A percentile compares a stretch with the other conserved stretches of the same genome.
Evolutionary conservation across 2,888 invertebrate genomes (phyloP).

Genomic region (Parnassius apollo): DNA sequence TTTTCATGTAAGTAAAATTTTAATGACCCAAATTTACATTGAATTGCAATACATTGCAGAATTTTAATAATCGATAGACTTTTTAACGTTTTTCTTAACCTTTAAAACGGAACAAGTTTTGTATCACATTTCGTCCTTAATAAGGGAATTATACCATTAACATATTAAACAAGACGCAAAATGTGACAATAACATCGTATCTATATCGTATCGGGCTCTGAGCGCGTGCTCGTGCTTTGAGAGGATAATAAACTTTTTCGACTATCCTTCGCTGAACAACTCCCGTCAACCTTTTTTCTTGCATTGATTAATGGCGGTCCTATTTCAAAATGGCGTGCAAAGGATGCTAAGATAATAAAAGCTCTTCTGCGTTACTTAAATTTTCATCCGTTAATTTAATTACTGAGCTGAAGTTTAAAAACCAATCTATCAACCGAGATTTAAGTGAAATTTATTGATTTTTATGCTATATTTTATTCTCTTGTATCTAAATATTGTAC

Average conservation of each 20-base stretch:
- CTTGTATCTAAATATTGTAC: too few relatives aligned
- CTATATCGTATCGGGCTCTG: constrained; percentile 21
- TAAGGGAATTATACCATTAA: neutral
- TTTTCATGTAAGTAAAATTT: too few relatives aligned
- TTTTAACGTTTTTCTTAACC: too few relatives aligned
- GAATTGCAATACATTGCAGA: too few relatives aligned
- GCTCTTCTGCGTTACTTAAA: constrained; percentile 20
- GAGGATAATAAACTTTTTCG: constrained; percentile 26
- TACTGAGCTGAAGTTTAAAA: neutral
- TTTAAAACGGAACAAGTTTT: neutral
- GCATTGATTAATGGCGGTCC: constrained; percentile 34
- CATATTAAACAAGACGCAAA: constrained; percentile 3
- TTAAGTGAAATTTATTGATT: constrained; percentile 18
- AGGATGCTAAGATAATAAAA: constrained; percentile 19
- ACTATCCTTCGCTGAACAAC: constrained; percentile 20
- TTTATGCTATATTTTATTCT: neutral
- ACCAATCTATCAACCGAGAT: constrained; percentile 3
- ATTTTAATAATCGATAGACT: too few relatives aligned
- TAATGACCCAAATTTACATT: too few relatives aligned
- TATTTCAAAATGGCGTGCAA: constrained; percentile 28
- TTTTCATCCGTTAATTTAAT: constrained; percentile 11
- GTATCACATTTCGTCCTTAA: neutral
- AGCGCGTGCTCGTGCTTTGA: constrained; percentile 21
- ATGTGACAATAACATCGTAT: constrained; percentile 15
- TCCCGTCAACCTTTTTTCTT: constrained; percentile 26